Base-by-base conservation (phyloP, 2,113 vertebrate species). In the Oreotrochilus melanogaster region DNA sequence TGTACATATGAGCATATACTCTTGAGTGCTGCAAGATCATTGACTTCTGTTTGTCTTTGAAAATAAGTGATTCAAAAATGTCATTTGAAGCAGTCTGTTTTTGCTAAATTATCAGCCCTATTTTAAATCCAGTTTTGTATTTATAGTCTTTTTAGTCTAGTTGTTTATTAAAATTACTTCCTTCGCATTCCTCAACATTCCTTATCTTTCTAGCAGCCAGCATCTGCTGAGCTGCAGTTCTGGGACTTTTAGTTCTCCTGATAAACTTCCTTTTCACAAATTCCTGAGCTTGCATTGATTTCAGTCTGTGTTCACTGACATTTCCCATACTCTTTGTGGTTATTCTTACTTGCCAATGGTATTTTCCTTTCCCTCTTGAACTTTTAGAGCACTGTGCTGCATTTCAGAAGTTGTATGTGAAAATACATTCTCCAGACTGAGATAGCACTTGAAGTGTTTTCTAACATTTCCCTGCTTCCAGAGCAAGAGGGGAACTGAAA, bases 171-270 rank as follows among this genome's bases (percentile, higher is more conserved):
- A 57, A 27, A 3, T 2, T 58, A 64, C 19, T n/a, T 17, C 9
- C 3, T 65, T 11, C 10, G 15, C 7, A 2, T 70, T 92, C 11
- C 7, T 1, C 4, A 22, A 1, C 3, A 12, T 50, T 7, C 23
- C 23, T 51, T 84, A 12, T 7, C 27, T 39, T 89, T 53, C 16
- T 22, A 57, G 0, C 23, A 70, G 14, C 43, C 16, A 48, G 19
- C 27, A 50, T 50, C 62, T 75, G 15, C 28, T 27, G 28, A 56
- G 42, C 25, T 74, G 22, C 19, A 28, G 7, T 67, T 75, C 4
- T 14, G 35, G 31, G 30, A 61, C 25, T 70, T 48, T 5, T 33
- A 0, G 23, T 3, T 79, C 23, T 82, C 73, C 27, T 87, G 28
- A 50, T 72, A 57, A 67, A 74, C 45, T 76, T 71, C 6, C 3